Base-by-base conservation (phyloP, 2,113 vertebrate genomes). In the Indicator indicator region DNA sequence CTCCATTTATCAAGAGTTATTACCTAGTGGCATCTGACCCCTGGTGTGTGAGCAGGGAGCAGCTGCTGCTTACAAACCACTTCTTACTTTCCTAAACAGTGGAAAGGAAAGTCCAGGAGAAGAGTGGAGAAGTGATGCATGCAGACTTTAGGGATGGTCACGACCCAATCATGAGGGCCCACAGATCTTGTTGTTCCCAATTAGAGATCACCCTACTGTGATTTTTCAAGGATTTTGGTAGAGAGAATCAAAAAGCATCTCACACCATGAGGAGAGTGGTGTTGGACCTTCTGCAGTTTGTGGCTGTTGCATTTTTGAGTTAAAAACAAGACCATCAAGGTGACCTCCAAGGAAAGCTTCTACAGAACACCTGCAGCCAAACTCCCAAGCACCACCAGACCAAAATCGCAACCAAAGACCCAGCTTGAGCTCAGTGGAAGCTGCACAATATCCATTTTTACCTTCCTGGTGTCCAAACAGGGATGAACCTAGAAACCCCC, bases 161-260 rank as follows among this genome's bases (percentile, higher is more conserved):
- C 42, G 30, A 3, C 30, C 13, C 24, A 46, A 23, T 46, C 1
- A 1, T 2, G 5, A 71, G 15, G 28, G 33, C 48, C 40, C 32
- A 16, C 1, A 1, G 18, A 32, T 0, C 0, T 1, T 0, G 0
- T 2, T 18, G 23, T 36, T 38, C 32, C 20, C 0, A 0, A 27
- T 19, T 30, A 9, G 11, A 40, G 44, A 85, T 1, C 19, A 24
- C n/a, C n/a, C 44, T 2, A 0, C 2, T 33, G 62, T 52, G 50
- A 59, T 33, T 82, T 82, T 33, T 28, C 56, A 71, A 64, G 71
- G 27, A 63, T 50, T 91, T 81, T 12, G 19, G 18, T 5, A 24
- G 40, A 86, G 8, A 17, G 19, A 7, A 11, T 23, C 2, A 3
- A 84, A 83, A 92, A 67, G 20, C 33, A 44, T 21, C 11, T 58